Conservation (phyloP, 30 jellyfish, hydroid and myxozoan species). For the Aurelia sp. region DNA sequence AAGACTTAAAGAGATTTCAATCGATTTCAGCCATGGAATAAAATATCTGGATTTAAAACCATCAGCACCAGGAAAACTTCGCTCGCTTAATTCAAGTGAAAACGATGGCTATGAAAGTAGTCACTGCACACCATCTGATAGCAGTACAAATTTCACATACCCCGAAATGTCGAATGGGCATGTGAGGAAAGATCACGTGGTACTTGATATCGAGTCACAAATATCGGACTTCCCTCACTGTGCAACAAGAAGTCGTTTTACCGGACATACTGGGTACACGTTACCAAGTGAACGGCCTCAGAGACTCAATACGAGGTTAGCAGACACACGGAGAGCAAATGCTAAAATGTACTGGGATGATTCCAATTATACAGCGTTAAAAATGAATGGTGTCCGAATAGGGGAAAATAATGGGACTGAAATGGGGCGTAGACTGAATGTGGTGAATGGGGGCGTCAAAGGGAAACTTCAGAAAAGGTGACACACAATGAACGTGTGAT, state of each 20-base stretch:
- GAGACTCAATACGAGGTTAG: neutral
- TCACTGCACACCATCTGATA: conserved; percentile 40
- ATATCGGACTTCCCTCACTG: conserved; percentile 64
- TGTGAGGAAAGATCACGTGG: neutral
- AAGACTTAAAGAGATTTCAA: conserved; percentile 28
- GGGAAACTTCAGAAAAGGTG: neutral
- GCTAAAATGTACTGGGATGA: conserved; percentile 7
- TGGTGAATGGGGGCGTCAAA: neutral
- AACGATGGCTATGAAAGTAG: conserved; percentile 67
- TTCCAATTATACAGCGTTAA: conserved; percentile 6
- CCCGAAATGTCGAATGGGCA: conserved; percentile 7
- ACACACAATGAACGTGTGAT: neutral
- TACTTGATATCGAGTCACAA: conserved; percentile 63
- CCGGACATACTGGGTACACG: too few relatives aligned
- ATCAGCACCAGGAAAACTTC: conserved; percentile 8
- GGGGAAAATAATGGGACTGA: conserved; percentile 1
- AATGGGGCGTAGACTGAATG: neutral
- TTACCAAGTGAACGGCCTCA: too few relatives aligned
- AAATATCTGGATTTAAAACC: conserved; percentile 18
- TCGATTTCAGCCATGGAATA: neutral
- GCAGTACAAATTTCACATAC: conserved; percentile 6
- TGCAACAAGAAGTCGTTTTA: neutral
- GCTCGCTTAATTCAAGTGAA: conserved; percentile 59
- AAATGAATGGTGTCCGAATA: conserved; percentile 28
- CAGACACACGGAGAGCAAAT: neutral